Percentiles rank a stretch among this genome's conserved stretches.
Conservation (phyloP, 1,140 invertebrate species). For the Drosophila kurseongensis region DNA sequence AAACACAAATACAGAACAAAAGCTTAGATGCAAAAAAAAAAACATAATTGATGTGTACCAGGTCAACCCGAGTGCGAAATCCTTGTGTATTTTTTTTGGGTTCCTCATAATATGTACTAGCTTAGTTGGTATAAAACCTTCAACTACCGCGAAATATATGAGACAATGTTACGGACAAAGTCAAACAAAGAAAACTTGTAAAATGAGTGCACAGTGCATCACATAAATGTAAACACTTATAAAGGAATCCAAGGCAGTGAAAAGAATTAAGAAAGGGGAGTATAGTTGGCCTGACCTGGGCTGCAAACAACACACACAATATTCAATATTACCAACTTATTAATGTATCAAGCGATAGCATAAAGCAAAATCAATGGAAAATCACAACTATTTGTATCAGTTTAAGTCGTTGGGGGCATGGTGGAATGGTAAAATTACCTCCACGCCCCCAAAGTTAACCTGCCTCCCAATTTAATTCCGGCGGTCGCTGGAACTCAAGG, state of each 20-base stretch:
- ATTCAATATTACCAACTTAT: conserved; percentile 9
- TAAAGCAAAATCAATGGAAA: background rate
- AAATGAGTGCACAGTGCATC: too few relatives aligned
- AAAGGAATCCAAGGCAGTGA: background rate
- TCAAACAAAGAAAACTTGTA: too few relatives aligned
- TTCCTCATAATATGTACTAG: background rate
- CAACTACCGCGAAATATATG: too few relatives aligned
- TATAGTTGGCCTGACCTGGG: background rate
- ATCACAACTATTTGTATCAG: background rate
- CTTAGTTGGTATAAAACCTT: too few relatives aligned
- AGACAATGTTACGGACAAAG: too few relatives aligned
- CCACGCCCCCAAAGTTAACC: background rate
- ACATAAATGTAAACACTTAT: background rate
- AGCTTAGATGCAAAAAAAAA: background rate
- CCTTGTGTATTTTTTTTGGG: background rate
- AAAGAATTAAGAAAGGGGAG: background rate
- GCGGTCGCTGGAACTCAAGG: background rate
- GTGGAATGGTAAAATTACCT: background rate
- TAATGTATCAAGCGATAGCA: background rate
- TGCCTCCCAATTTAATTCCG: background rate
- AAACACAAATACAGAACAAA: background rate
- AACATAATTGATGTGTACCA: background rate
- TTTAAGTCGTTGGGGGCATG: background rate
- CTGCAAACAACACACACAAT: background rate
- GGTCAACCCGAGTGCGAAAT: background rate